Base-by-base conservation (phyloP, 2,797 vertebrate species). In the Chiroxiphia lanceolata region DNA sequence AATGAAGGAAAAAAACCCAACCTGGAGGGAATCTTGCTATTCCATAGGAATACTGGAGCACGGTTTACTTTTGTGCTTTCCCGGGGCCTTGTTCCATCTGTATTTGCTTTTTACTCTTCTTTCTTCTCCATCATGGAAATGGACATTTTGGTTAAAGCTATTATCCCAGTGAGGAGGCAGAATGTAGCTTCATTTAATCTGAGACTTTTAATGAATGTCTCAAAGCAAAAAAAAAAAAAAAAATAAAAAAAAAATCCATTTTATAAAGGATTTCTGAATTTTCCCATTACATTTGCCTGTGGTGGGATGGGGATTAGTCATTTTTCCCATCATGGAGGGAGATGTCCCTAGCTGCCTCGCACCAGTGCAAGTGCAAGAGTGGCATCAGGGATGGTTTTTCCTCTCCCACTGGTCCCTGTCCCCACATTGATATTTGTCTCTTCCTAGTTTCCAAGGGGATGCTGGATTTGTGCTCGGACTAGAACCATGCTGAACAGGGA, bases 101-200 rank as follows among this genome's bases (percentile, higher is more conserved):
- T 68, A 36, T 91, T 83, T 91, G 20, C 57, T 48, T 92, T 90
- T 93, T 75, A 26, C 6, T 71, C 40, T 61, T 69, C 48, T 77
- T 75, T 16, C 47, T 33, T 76, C 42, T 83, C 6, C 2, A 14
- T 70, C 69, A 61, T 48, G 18, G 54, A 75, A 94, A 94, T 45
- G 42, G 77, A 88, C 51, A 51, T 93, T 89, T 93, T 89, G 70
- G 93, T 91, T 87, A 90, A 95, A 81, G 50, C 20, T 78, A 22
- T 60, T 95, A 50, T 78, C 54, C 80, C 69, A 83, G 45, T 18
- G 38, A 71, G 76, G 60, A 83, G 54, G 18, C 21, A 94, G 76
- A 89, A 81, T 13, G 27, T 11, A 70, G 9, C 50, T 93, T 88
- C 38, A 47, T 74, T 79, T 68, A 54, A 76, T 51, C 53, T 54